These are phyloP conservation scores for Artibeus jamaicensis DNA, from an alignment of 2,797 vertebrate genomes.

Conservation along the genomic window DNA sequence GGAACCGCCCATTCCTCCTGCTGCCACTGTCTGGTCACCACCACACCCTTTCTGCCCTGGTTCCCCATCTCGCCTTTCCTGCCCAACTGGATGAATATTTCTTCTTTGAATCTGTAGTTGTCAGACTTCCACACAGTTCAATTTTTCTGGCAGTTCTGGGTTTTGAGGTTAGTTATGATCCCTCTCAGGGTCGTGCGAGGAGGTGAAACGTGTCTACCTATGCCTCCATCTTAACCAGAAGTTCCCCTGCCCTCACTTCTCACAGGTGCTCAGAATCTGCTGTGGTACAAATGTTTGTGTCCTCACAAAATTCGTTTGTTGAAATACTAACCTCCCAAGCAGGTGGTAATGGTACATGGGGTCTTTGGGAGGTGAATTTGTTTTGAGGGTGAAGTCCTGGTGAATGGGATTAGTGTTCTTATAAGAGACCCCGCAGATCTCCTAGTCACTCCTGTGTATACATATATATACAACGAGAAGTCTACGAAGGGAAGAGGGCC, in stretches of 20 bases:
- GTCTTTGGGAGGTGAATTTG: not conserved
- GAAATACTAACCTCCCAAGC: not conserved
- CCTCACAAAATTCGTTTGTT: not conserved
- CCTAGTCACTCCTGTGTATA: not conserved
- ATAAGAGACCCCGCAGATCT: not conserved
- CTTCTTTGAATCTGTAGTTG: too few species aligned
- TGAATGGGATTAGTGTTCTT: not conserved
- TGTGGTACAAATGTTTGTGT: not conserved
- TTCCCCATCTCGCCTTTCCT: too few species aligned
- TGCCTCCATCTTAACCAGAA: too few species aligned
- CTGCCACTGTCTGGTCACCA: too few species aligned
- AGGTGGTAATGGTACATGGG: not conserved
- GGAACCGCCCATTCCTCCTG: too few species aligned
- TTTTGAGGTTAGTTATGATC: too few species aligned
- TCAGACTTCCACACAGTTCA: too few species aligned
- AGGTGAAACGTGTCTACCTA: too few species aligned
- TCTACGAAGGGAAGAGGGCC: not conserved
- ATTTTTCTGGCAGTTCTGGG: too few species aligned
- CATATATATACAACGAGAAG: not conserved
- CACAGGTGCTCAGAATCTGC: not conserved
- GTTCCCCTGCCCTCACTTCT: not conserved
- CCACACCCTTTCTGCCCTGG: too few species aligned
- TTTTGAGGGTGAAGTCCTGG: not conserved
- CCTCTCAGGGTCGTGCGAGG: too few species aligned
- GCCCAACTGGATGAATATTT: too few species aligned